Base-by-base conservation (phyloP, 2,113 vertebrate species). In the Mellivora capensis region DNA sequence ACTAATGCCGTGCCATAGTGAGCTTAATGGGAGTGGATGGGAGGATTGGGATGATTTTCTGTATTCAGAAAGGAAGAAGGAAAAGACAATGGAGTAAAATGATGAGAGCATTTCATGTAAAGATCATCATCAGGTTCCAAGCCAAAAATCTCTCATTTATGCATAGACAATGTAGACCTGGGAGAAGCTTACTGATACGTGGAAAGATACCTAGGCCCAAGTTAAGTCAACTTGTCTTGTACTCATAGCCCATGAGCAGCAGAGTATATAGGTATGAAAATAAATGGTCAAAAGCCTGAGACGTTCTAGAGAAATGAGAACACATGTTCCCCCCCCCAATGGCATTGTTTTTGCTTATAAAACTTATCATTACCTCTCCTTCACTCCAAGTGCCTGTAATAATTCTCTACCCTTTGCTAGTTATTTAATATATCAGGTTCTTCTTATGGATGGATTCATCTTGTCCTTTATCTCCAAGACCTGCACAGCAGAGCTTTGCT, bases 51-150 rank as follows among this genome's bases (percentile, higher is more conserved):
- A 27, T 71, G 11, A 81, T n/a, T 3, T 96, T 57, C 11, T 77
- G 31, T 34, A 90, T 77, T 12, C 79, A 72, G 42, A 91, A 91
- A 88, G 7, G 37, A 88, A 94, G 57, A 96, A 89, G 37, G 91
- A 93, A 97, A 59, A 64, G 92, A 67, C 54, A 87, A 96, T 93
- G 13, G 6, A 93, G 17, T 87, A 59, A 83, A 90, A 90, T 84
- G 72, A 39, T 85, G 23, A 84, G 49, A 47, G 4, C 90, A 96
- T 80, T 44, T 91, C 42, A 82, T 47, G 21, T 76, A 79, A 96
- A 91, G 52, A 81, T 18, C 31, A 85, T 87, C 37, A 85, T 64
- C 62, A 98, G 11, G 61, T 62, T 42, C 47, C 94, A 85, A 90
- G 57, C 52, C 52, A 92, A 94, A 54, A 47, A 62, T 71, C 15